phyloP scores from a whole-genome alignment of 2,797 vertebrate genomes.

The Sternarchorhynchus goeldii region DNA sequence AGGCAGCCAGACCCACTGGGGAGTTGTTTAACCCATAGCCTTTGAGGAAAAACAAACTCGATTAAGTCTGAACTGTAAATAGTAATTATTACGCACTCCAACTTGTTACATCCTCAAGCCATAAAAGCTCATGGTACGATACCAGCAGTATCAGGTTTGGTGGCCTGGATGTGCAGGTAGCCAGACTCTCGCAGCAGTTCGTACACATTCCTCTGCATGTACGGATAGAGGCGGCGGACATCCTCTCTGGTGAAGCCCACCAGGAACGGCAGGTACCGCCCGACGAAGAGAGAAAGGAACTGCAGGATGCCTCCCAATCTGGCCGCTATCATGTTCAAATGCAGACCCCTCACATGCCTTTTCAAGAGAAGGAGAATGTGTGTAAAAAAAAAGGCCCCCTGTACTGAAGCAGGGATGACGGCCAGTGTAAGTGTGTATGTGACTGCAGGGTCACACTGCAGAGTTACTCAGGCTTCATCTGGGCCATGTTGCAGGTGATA shows the following conservation, averaged over 20 bases:
- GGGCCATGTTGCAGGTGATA: constrained; percentile 83
- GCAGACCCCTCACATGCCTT: constrained; percentile 84
- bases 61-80: neutral
- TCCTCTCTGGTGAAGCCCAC: constrained; percentile 83
- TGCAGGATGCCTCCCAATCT: constrained; percentile 32
- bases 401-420: neutral
- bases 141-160: constrained; percentile 90
- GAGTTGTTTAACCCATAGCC: constrained; percentile 86
- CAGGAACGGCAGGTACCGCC: constrained; percentile 83
- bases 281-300: constrained; percentile 73
- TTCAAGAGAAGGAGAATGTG: neutral
- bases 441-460: neutral
- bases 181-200: constrained; percentile 76
- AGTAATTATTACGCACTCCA: neutral
- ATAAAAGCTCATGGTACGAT: constrained; percentile 19
- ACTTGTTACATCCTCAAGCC: neutral
- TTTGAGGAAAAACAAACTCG: constrained; percentile 56
- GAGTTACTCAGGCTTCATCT: constrained; percentile 88
- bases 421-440: neutral
- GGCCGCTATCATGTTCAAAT: constrained; percentile 73
- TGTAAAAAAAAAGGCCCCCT: neutral
- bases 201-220: constrained; percentile 78
- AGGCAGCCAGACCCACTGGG: constrained; percentile 85
- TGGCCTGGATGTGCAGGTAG: constrained; percentile 87
- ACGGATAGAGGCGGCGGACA: constrained; percentile 77